Conservation (phyloP, 2,113 vertebrate species). For the Indri indri region DNA sequence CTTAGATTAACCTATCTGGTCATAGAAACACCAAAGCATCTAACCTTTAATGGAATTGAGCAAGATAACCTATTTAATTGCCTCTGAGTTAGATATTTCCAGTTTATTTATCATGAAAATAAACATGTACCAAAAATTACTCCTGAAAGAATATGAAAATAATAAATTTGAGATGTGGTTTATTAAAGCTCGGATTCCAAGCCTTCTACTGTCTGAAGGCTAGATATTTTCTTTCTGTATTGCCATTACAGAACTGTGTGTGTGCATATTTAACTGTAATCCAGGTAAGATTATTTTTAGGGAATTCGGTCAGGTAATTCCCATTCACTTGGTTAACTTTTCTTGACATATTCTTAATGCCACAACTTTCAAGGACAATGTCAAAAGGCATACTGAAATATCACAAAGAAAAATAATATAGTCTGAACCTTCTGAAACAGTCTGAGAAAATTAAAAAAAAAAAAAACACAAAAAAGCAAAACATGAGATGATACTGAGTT, state of each 20-base stretch:
- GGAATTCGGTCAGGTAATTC: neutral
- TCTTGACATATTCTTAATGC: neutral
- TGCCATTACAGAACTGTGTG: neutral
- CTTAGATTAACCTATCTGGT: neutral
- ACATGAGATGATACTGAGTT: neutral
- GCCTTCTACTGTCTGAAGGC: neutral
- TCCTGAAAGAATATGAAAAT: neutral
- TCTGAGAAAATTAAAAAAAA: neutral
- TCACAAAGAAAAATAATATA: neutral
- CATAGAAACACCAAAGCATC: neutral
- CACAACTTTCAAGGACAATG: neutral
- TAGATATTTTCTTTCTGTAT: neutral
- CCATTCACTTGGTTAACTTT: conserved; percentile 9
- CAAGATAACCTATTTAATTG: neutral
- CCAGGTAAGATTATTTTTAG: neutral
- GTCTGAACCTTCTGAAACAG: neutral
- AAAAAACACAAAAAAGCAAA: neutral
- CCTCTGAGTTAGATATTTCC: neutral
- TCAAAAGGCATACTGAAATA: neutral
- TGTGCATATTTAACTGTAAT: neutral
- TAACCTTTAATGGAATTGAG: neutral
- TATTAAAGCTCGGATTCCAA: neutral
- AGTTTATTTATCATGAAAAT: neutral
- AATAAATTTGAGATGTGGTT: neutral
- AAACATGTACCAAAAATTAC: neutral